phyloP scores from a whole-genome alignment of 1,140 invertebrate species.

The Solenopsis fugax region DNA sequence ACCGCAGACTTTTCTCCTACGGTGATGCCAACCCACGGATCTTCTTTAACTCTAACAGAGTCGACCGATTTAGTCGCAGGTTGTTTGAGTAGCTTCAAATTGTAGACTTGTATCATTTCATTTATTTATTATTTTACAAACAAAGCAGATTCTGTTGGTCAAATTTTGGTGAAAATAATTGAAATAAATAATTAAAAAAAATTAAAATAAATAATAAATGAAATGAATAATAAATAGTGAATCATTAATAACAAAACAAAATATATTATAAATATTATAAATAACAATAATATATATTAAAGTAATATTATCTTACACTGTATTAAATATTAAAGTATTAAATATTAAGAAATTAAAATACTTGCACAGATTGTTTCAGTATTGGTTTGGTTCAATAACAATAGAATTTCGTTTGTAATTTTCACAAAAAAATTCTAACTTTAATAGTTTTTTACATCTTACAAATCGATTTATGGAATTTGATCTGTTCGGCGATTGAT shows the following conservation, averaged over 20 bases:
- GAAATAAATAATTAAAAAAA: not conserved
- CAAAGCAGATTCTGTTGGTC: not conserved
- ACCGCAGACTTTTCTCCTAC: conserved; percentile 69
- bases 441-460: not conserved
- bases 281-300: too few relatives aligned
- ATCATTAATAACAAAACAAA: too few relatives aligned
- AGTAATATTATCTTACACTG: too few relatives aligned
- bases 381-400: not conserved
- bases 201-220: not conserved
- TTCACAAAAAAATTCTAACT: not conserved
- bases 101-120: not conserved
- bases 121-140: not conserved
- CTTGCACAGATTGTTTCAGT: not conserved
- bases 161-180: too few relatives aligned
- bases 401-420: not conserved
- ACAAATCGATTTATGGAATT: not conserved
- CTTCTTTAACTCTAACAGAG: conserved; percentile 51
- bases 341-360: not conserved
- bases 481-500: not conserved
- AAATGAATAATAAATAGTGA: not conserved
- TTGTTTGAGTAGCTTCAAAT: not conserved
- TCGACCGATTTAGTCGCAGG: conserved; percentile 35
- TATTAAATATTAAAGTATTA: too few relatives aligned
- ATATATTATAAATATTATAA: too few relatives aligned
- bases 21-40: conserved; percentile 5